A percentile compares a stretch with the other conserved stretches of the same genome.
These are phyloP conservation scores for Cephalotes varians DNA, from an alignment of 2,888 invertebrate genomes.

Conservation along the genomic window DNA sequence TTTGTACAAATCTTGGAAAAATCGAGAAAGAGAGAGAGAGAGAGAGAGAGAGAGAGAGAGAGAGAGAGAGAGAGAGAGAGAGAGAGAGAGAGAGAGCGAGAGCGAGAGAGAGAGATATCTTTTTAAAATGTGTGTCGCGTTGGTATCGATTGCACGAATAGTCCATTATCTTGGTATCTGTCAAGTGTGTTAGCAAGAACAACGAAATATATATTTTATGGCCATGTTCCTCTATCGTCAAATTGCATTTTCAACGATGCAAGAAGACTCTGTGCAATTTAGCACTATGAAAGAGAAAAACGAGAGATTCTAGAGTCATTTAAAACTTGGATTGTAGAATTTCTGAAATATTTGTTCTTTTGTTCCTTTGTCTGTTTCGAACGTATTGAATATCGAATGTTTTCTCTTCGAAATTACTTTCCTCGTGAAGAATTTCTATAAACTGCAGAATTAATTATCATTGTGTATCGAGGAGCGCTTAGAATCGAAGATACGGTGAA, in stretches of 20 bases:
- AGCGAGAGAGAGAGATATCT: too few relatives aligned
- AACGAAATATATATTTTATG: slow-evolving; percentile 35
- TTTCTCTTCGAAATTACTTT: not conserved
- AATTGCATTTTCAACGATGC: slow-evolving; percentile 9
- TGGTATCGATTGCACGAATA: slow-evolving; percentile 10
- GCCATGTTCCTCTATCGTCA: not conserved
- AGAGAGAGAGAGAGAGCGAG: too few relatives aligned
- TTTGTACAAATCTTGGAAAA: slow-evolving; percentile 11
- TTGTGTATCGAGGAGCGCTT: not conserved
- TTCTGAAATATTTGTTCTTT: not conserved
- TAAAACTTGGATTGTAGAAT: not conserved
- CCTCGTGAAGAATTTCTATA: not conserved
- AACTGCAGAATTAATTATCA: not conserved
- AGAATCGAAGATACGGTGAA: not conserved
- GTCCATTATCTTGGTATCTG: not conserved
- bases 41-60: too few relatives aligned
- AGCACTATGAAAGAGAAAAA: too few relatives aligned
- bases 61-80: too few relatives aligned
- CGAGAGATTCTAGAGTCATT: not conserved
- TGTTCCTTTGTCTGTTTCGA: not conserved
- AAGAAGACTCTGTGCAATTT: too few relatives aligned
- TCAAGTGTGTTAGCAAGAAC: not conserved
- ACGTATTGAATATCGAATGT: not conserved
- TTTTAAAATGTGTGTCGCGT: not conserved
- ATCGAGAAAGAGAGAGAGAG: not conserved